phyloP scores from a whole-genome alignment of 2,113 vertebrate species.

The Kobus ellipsiprymnus region DNA sequence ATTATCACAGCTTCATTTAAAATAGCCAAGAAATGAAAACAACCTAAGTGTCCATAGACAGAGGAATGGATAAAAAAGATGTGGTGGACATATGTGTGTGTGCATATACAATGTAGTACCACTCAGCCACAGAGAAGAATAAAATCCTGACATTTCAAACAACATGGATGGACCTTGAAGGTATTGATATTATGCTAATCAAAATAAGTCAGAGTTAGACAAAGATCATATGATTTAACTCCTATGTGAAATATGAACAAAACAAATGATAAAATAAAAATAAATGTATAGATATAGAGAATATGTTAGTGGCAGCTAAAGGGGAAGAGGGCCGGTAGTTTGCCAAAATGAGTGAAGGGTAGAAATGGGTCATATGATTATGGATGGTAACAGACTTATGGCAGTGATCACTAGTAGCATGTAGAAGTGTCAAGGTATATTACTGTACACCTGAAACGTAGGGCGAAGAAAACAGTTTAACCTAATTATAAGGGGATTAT shows the following conservation, averaged over 20 bases:
- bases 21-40: not conserved
- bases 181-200: not conserved
- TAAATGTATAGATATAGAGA: not conserved
- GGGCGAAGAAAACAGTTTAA: accelerated
- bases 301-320: not conserved
- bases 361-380: not conserved
- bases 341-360: not conserved
- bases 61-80: not conserved
- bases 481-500: not conserved
- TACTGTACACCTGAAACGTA: not conserved
- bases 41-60: not conserved
- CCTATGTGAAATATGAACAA: not conserved
- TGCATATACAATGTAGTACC: not conserved
- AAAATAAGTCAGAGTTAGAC: not conserved
- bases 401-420: not conserved
- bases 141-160: not conserved
- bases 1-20: not conserved
- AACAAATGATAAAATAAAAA: not conserved
- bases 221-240: too few relatives aligned
- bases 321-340: not conserved
- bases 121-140: not conserved
- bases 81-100: not conserved
- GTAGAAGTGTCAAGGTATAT: not conserved
- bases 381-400: not conserved
- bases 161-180: not conserved